phyloP scores from a whole-genome alignment of 2,113 vertebrate species.

The Cercopithecus mona region DNA sequence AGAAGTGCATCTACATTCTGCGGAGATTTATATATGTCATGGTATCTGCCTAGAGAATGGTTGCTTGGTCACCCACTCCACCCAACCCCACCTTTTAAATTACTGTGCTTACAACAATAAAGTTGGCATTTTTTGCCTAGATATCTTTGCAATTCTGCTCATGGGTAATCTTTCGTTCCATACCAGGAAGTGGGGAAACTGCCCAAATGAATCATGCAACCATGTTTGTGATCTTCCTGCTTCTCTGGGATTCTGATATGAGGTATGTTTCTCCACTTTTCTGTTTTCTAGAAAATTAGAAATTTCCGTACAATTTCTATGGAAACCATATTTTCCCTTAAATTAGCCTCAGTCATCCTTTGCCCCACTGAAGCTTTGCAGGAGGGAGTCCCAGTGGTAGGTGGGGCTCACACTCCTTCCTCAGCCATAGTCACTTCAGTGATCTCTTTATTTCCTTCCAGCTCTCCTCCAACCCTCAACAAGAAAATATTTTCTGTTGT shows the following conservation, averaged over 20 bases:
- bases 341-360: neutral
- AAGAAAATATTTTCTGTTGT: neutral
- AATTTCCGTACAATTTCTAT: neutral
- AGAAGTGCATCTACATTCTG: neutral
- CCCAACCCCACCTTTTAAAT: no score
- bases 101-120: no score
- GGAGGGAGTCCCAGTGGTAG: fast-evolving
- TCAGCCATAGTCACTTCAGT: neutral
- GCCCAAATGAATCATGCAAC: neutral
- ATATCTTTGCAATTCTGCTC: no score
- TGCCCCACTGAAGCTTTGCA: neutral
- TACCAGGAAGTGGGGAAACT: no score
- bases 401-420: neutral
- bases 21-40: neutral
- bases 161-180: no score
- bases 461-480: neutral
- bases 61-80: neutral
- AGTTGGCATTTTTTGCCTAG: no score
- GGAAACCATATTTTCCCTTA: neutral
- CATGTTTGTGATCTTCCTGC: neutral
- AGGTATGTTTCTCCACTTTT: neutral
- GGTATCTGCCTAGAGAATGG: no score
- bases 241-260: neutral
- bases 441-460: neutral
- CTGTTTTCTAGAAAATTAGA: neutral